A percentile compares a stretch with the other conserved stretches of the same genome.
These are phyloP conservation scores for Micrasema longulum DNA, from an alignment of 1,140 invertebrate species.

Conservation along the genomic window DNA sequence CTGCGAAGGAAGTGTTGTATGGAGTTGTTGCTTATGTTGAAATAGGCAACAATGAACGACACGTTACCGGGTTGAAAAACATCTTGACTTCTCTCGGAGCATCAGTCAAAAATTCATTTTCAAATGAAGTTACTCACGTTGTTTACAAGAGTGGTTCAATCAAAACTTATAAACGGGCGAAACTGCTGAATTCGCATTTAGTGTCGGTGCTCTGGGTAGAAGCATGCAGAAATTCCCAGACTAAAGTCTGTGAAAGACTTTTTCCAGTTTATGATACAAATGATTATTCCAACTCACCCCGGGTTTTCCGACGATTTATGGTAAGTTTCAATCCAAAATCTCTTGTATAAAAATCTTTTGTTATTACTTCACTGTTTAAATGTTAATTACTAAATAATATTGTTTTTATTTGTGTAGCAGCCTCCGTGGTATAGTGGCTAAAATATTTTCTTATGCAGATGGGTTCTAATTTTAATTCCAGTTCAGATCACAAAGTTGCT, in stretches of 20 bases:
- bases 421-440: too few species aligned
- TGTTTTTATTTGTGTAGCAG: too few species aligned
- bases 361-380: too few species aligned
- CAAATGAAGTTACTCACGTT: slow-evolving; percentile 64
- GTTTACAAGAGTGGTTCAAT: slow-evolving; percentile 63
- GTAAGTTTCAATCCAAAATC: too few species aligned
- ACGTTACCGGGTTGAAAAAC: slow-evolving; percentile 58
- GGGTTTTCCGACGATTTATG: slow-evolving; percentile 50
- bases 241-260: slow-evolving; percentile 49
- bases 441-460: too few species aligned
- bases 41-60: slow-evolving; percentile 59
- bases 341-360: neutral
- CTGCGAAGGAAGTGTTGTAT: slow-evolving; percentile 38
- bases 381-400: too few species aligned
- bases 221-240: slow-evolving; percentile 53
- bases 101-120: slow-evolving; percentile 58
- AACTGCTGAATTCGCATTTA: slow-evolving; percentile 59
- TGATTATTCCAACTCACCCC: slow-evolving; percentile 48
- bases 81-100: slow-evolving; percentile 63
- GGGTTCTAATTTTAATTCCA: too few species aligned
- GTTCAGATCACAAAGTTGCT: too few species aligned
- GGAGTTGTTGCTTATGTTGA: slow-evolving; percentile 65
- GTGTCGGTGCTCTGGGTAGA: slow-evolving; percentile 62
- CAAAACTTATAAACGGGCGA: slow-evolving; percentile 60
- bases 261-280: slow-evolving; percentile 49